These are phyloP conservation scores for Caenorhabditis imperialis DNA, from an alignment of 2,888 invertebrate genomes.

Conservation along the genomic window DNA sequence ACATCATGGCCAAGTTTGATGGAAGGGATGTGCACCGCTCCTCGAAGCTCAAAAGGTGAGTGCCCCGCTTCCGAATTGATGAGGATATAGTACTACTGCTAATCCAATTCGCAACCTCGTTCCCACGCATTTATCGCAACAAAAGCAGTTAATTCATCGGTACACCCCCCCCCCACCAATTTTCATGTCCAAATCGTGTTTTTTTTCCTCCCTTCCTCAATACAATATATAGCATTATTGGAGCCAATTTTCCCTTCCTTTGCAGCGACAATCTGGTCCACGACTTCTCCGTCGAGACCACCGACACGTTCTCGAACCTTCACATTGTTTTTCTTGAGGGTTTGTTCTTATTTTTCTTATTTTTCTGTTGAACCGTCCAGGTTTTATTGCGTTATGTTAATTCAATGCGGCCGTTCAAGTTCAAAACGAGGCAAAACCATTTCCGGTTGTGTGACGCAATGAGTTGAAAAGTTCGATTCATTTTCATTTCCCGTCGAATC, in stretches of 20 bases:
- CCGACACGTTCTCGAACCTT: constrained; percentile 44
- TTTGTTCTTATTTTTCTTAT: constrained; percentile 12
- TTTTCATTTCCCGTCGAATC: too few relatives aligned
- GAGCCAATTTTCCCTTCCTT: constrained; percentile 29
- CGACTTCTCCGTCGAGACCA: constrained; percentile 53
- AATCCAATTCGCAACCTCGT: constrained; percentile 46
- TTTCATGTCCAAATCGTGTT: constrained; percentile 20
- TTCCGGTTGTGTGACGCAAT: constrained; percentile 28
- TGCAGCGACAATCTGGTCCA: constrained; percentile 45
- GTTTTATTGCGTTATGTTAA: constrained; percentile 26
- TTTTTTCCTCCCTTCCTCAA: constrained; percentile 12
- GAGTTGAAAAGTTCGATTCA: constrained; percentile 3
- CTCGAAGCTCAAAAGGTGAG: constrained; percentile 30
- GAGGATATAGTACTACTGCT: too few relatives aligned
- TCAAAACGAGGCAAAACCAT: constrained; percentile 2
- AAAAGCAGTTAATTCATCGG: constrained; percentile 53
- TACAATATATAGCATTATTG: constrained; percentile 29
- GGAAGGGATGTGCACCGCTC: constrained; percentile 55
- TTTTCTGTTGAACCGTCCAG: neutral
- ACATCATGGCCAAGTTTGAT: constrained; percentile 59
- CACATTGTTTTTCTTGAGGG: constrained; percentile 54
- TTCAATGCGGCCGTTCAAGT: constrained; percentile 16
- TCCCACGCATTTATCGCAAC: constrained; percentile 45
- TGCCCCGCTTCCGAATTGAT: constrained; percentile 28
- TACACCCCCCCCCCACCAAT: constrained; percentile 34